Base-by-base conservation (phyloP, 2,113 vertebrate genomes). In the Phyllopteryx taeniolatus region DNA sequence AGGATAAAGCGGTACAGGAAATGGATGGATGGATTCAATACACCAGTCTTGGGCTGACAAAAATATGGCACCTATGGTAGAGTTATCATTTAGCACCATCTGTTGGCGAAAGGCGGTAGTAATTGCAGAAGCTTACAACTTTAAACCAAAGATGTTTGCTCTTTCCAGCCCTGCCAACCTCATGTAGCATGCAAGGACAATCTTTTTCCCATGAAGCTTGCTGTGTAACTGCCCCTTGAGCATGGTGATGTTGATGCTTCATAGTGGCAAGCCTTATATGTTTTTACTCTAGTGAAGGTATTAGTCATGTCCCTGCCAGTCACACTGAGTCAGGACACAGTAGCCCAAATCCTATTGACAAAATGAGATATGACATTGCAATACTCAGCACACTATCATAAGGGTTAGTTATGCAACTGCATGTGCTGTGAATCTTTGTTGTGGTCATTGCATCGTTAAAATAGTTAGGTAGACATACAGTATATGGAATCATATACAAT, bases 81-180 rank as follows among this genome's bases (percentile, higher is more conserved):
- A 71, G 72, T 73, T 88, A 84, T 90, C 75, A 84, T 90, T 87
- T 89, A 89, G 88, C 88, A 81, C 91, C 92, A 90, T 88, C 91
- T 93, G 82, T 90, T 93, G 92, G 90, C 83, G 70, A 85, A 57
- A 80, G 67, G 61, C 73, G 79, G 85, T 79, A 62, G 64, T 75
- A 56, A 70, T 54, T 57, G 61, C 47, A 80, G 42, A 65, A 60
- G 74, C 61, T 47, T 59, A 78, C 49, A 67, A 67, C 70, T 70
- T 46, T 15, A 72, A 19, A 60, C 44, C 44, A 20, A 15, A 67
- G 60, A 70, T 74, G 63, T 82, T 74, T 77, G 72, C 78, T 56
- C 73, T 74, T 78, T 77, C 73, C 77, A 64, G 68, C 57, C 67
- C 3, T 57, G 68, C 44, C n/a, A 51, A 53, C 70, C 54, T 67